Evolutionary conservation across 2,888 invertebrate genomes (phyloP).

Genomic region (Argyresthia albistria): DNA sequence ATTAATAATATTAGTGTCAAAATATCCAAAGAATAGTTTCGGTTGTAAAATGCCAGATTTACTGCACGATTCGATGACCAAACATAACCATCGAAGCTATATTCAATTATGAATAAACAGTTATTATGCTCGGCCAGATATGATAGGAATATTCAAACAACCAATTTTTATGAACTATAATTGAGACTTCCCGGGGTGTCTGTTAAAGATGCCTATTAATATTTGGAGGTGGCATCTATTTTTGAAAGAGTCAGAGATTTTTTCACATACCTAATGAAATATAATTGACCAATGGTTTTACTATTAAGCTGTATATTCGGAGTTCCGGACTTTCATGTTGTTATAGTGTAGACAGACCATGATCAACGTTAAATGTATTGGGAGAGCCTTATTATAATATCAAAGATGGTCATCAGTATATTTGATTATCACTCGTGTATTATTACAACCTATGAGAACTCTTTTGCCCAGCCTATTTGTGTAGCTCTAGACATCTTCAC

Average conservation of each 20-base stretch:
- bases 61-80: not conserved
- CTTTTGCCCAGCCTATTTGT: no score
- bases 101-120: slow-evolving; percentile 24
- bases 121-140: slow-evolving; percentile 20
- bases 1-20: not conserved
- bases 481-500: no score
- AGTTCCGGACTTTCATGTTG: no score
- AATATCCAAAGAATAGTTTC: no score
- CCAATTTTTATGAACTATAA: slow-evolving; percentile 20
- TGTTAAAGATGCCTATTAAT: slow-evolving; percentile 9
- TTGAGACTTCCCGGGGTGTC: slow-evolving; percentile 26
- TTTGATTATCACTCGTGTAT: no score
- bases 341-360: no score
- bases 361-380: not conserved
- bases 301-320: no score
- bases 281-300: no score
- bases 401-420: no score
- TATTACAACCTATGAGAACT: no score
- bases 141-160: slow-evolving; percentile 15
- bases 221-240: not conserved
- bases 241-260: not conserved
- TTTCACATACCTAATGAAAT: no score
- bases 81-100: slow-evolving; percentile 6
- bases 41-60: not conserved
- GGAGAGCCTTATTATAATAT: no score